Conservation (phyloP, 2,797 vertebrate genomes). For the Hoplostethus mediterraneus region DNA sequence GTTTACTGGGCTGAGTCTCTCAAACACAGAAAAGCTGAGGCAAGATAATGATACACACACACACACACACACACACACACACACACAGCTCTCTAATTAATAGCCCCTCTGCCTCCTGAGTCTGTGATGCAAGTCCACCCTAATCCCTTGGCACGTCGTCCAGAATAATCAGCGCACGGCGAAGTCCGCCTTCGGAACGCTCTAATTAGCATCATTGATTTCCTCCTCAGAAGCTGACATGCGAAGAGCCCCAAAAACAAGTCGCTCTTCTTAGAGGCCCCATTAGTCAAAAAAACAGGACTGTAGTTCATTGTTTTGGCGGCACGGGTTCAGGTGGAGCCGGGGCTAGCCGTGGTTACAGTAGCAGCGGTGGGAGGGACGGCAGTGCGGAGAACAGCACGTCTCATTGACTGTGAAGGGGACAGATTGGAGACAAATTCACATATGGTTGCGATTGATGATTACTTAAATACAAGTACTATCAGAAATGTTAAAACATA, state of each 20-base stretch:
- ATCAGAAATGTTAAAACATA: constrained; percentile 18
- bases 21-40: constrained; percentile 57
- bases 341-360: constrained; percentile 8
- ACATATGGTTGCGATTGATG: constrained; percentile 53
- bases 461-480: constrained; percentile 26
- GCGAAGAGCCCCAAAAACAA: constrained; percentile 75
- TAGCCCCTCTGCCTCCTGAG: constrained; percentile 78
- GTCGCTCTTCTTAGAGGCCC: constrained; percentile 51
- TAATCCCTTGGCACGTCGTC: constrained; percentile 81
- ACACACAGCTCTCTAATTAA: constrained; percentile 74
- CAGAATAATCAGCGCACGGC: constrained; percentile 78
- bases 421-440: constrained; percentile 42
- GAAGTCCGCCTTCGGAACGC: constrained; percentile 78
- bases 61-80: constrained; percentile 14
- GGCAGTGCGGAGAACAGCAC: not conserved
- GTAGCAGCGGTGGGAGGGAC: not conserved
- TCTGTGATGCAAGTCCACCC: constrained; percentile 78
- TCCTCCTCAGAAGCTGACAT: constrained; percentile 72
- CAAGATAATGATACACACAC: constrained; percentile 48
- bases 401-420: constrained; percentile 42
- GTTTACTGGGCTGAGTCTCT: constrained; percentile 57
- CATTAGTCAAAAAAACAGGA: constrained; percentile 38
- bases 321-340: constrained; percentile 25
- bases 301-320: constrained; percentile 46
- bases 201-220: constrained; percentile 83